Evolutionary conservation across 2,797 vertebrate genomes (phyloP).

Genomic region (Syngnathus acus): DNA sequence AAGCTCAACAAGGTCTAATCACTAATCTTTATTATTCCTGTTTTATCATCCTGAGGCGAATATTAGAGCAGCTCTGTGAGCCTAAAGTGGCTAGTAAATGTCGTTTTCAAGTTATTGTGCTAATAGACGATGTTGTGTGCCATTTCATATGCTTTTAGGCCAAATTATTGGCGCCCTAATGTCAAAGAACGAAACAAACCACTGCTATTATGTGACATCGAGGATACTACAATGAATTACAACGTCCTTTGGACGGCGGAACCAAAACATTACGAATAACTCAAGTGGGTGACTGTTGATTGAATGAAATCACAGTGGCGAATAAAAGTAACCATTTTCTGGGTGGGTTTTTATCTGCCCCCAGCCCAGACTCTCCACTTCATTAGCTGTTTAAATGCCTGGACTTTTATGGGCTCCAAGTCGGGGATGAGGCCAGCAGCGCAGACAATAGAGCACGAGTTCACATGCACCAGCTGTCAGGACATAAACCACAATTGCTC

Average conservation of each 20-base stretch:
- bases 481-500: slow-evolving; percentile 53
- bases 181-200: no score
- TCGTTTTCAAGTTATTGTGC: no score
- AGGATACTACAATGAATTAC: no score
- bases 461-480: slow-evolving; percentile 59
- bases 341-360: slow-evolving; percentile 53
- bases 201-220: no score
- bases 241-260: no score
- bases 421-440: slow-evolving; percentile 54
- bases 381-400: slow-evolving; percentile 66
- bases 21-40: not conserved
- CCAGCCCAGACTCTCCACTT: slow-evolving; percentile 54
- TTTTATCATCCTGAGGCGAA: no score
- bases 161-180: no score
- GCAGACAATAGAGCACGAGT: slow-evolving; percentile 64
- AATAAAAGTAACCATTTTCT: slow-evolving; percentile 22
- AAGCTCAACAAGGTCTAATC: not conserved
- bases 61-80: no score
- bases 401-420: slow-evolving; percentile 58
- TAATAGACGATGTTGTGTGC: no score
- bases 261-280: not conserved
- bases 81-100: no score
- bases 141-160: no score
- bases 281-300: not conserved
- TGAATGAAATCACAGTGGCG: slow-evolving; percentile 8